These are phyloP conservation scores for Macrotis lagotis DNA, from an alignment of 2,113 vertebrate species.

Conservation along the genomic window DNA sequence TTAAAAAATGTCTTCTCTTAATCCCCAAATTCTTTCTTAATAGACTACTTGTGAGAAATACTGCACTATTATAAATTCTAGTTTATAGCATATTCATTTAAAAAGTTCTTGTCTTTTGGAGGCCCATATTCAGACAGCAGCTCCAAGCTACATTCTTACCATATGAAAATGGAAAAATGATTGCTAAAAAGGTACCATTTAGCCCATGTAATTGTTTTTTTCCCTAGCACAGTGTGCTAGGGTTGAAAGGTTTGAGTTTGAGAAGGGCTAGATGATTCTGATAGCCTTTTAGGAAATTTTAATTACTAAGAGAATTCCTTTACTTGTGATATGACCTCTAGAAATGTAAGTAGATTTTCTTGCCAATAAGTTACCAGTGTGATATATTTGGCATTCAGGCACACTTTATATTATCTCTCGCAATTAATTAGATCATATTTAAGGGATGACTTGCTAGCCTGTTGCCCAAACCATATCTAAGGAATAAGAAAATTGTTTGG, in stretches of 20 bases:
- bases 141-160: conserved; percentile 47
- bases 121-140: conserved; percentile 49
- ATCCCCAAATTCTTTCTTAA: background rate
- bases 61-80: conserved; percentile 26
- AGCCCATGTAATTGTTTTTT: conserved; percentile 30
- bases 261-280: background rate
- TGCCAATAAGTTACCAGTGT: background rate
- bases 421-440: conserved; percentile 9
- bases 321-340: conserved; percentile 9
- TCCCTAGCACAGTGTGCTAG: background rate
- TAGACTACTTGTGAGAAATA: background rate
- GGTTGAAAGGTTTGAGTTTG: conserved; percentile 19
- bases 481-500: conserved; percentile 20
- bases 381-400: background rate
- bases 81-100: conserved; percentile 50
- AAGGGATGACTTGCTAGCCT: conserved; percentile 8
- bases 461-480: background rate
- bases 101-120: conserved; percentile 70
- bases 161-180: background rate
- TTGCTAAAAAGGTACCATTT: conserved; percentile 31
- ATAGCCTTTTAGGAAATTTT: background rate
- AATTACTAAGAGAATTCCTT: background rate
- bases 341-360: background rate
- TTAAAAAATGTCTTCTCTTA: background rate
- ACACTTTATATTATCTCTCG: background rate